phyloP scores from a whole-genome alignment of 1,140 invertebrate species.

The Caenorhabditis brenneri region DNA sequence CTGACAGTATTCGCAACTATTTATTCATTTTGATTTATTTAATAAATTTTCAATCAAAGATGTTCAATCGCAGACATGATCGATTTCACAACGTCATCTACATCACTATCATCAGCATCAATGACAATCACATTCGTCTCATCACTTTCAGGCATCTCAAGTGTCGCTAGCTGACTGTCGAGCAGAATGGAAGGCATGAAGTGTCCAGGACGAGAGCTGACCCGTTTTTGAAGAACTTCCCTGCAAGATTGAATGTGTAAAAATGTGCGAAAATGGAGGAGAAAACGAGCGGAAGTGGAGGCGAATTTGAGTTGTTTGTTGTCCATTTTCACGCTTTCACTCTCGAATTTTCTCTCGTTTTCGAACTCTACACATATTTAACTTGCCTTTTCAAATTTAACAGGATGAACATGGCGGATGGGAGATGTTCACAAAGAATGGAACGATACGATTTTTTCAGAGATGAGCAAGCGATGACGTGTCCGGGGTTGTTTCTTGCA shows the following conservation, averaged over 20 bases:
- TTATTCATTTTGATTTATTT: not conserved
- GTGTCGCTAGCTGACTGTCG: constrained; percentile 31
- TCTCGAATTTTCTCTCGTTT: not conserved
- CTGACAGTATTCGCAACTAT: not conserved
- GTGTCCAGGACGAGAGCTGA: constrained; percentile 38
- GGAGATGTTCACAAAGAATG: not conserved
- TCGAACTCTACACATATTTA: not conserved
- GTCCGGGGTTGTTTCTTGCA: not conserved
- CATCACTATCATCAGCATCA: not conserved
- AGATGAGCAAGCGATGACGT: constrained; percentile 2
- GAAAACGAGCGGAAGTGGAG: not conserved
- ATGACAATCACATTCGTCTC: not conserved
- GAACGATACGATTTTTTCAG: constrained; percentile 7
- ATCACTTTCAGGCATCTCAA: not conserved
- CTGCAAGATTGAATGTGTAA: constrained; percentile 23
- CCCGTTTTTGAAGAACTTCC: constrained; percentile 35
- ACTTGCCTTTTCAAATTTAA: constrained; percentile 38
- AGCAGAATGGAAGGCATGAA: constrained; percentile 43
- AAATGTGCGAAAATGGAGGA: not conserved
- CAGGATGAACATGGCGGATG: not conserved
- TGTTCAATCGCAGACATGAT: not conserved
- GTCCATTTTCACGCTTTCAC: not conserved
- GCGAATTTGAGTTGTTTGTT: constrained; percentile 41
- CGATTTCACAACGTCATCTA: not conserved
- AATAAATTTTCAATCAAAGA: not conserved